Conservation (phyloP, 1,140 invertebrate species). For the Nebria ingens region DNA sequence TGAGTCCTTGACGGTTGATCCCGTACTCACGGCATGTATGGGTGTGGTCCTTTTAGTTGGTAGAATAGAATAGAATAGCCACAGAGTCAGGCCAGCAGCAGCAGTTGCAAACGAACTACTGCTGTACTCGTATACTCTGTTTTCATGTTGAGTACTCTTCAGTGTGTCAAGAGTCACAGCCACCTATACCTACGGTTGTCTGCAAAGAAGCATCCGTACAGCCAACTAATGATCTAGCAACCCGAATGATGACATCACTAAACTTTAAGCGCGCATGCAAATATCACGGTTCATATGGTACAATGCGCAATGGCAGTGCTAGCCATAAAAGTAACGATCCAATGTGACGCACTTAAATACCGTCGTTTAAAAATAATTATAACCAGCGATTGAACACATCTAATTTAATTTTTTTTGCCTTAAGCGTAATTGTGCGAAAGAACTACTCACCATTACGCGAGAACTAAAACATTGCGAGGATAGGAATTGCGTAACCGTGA, state of each 20-base stretch:
- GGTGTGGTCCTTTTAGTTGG: neutral
- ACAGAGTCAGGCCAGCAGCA: no score
- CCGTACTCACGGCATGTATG: neutral
- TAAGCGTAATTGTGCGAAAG: no score
- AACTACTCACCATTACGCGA: no score
- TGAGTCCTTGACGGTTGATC: neutral
- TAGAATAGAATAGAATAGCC: neutral
- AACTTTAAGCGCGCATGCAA: neutral
- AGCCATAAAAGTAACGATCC: no score
- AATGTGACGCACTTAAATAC: no score
- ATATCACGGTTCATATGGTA: neutral
- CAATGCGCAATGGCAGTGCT: no score
- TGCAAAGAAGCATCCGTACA: neutral
- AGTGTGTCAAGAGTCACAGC: neutral
- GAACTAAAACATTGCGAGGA: no score
- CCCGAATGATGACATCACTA: neutral
- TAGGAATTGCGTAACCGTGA: no score
- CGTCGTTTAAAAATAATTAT: no score
- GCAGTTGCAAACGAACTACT: no score
- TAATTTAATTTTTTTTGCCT: no score
- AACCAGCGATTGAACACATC: no score
- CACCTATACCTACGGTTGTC: neutral
- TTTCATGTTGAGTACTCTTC: neutral
- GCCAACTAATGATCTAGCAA: neutral
- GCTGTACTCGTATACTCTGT: neutral